These are phyloP conservation scores for Saccostrea echinata DNA, from an alignment of 1,140 invertebrate genomes.

Conservation along the genomic window DNA sequence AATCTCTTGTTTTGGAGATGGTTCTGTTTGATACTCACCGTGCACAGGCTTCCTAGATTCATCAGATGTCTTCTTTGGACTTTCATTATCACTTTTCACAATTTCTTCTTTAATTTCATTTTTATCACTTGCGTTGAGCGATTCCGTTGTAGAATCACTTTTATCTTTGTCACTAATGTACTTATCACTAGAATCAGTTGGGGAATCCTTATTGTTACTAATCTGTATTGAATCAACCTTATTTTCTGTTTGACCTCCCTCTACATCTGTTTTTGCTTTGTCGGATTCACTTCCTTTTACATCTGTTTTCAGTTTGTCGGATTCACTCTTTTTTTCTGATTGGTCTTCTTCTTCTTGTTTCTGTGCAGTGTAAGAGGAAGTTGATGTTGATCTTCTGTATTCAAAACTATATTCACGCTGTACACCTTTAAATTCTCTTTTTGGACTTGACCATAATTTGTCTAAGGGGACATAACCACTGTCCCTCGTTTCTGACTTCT, in stretches of 20 bases:
- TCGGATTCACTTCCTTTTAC: neutral
- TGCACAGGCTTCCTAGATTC: neutral
- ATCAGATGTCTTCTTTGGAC: neutral
- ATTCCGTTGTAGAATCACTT: neutral
- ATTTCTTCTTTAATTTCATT: neutral
- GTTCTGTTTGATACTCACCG: neutral
- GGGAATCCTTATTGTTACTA: neutral
- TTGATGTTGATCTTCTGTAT: neutral
- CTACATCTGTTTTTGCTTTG: neutral
- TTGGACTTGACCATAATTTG: conserved; percentile 37
- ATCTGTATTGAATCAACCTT: neutral
- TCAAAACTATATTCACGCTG: conserved; percentile 21
- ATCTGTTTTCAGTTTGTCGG: neutral
- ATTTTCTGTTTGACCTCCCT: conserved; percentile 4
- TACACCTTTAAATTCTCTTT: conserved; percentile 26
- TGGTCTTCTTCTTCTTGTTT: conserved; percentile 7
- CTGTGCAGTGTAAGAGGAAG: neutral
- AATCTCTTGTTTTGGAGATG: neutral
- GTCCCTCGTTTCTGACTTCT: neutral
- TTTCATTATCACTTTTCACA: conserved; percentile 16
- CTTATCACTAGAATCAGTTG: neutral
- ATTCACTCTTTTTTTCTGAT: neutral
- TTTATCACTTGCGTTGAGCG: neutral
- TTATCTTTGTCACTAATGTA: neutral
- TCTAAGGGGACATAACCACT: conserved; percentile 37